phyloP scores from a whole-genome alignment of 1,140 invertebrate genomes.

The Orius laevigatus region DNA sequence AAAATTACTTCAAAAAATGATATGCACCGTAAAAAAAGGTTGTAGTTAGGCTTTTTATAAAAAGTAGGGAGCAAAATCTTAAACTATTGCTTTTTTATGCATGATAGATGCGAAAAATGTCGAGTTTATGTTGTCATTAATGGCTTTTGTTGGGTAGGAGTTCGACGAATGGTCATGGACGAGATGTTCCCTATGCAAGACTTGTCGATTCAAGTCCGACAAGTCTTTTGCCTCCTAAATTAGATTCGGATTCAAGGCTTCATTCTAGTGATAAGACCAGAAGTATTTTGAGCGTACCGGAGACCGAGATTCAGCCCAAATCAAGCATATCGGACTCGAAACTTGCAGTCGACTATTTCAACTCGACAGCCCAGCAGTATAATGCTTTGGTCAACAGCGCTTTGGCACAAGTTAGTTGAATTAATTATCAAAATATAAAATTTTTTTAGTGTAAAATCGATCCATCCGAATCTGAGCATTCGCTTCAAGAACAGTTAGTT shows the following conservation, averaged over 20 bases:
- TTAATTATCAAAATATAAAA: background rate
- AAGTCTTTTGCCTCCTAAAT: constrained; percentile 37
- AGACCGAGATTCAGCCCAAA: constrained; percentile 35
- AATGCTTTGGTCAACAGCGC: constrained; percentile 19
- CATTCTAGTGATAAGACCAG: constrained; percentile 43
- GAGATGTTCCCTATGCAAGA: constrained; percentile 62
- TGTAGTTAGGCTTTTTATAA: background rate
- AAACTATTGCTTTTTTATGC: background rate
- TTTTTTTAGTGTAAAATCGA: constrained; percentile 15
- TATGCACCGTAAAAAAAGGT: background rate
- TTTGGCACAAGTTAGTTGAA: constrained; percentile 10
- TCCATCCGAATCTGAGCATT: constrained; percentile 21
- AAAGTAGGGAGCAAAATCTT: background rate
- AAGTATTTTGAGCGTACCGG: constrained; percentile 37
- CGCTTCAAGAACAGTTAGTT: constrained; percentile 27
- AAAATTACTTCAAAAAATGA: too few species aligned
- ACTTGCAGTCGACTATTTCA: constrained; percentile 52
- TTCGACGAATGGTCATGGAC: constrained; percentile 22
- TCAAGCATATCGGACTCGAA: constrained; percentile 66
- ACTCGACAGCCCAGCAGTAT: constrained; percentile 27
- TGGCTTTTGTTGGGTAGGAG: constrained; percentile 9
- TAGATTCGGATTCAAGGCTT: constrained; percentile 59
- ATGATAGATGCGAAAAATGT: background rate
- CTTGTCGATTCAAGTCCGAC: constrained; percentile 48
- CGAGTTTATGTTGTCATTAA: background rate